Percentiles rank a stretch among this genome's conserved stretches.
Evolutionary conservation across 2,888 invertebrate species (phyloP).

Genomic region (Chalcis sispes): DNA sequence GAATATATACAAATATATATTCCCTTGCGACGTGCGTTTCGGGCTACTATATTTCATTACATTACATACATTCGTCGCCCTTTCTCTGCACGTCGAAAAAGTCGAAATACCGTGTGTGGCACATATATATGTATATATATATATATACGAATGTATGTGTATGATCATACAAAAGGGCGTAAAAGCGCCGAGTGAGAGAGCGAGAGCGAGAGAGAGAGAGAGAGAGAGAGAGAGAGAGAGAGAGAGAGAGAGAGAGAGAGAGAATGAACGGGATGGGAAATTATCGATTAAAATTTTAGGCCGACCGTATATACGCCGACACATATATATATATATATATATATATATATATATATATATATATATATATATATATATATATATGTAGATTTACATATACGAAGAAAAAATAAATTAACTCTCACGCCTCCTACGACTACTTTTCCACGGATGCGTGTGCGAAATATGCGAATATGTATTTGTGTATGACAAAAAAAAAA

Average conservation of each 20-base stretch:
- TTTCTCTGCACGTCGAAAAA: not conserved
- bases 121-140: not conserved
- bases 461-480: too few species aligned
- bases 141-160: not conserved
- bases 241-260: not conserved
- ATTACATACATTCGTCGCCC: conserved; percentile 23
- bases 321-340: too few species aligned
- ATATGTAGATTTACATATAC: too few species aligned
- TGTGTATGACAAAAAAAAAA: too few species aligned
- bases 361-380: too few species aligned
- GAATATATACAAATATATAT: not conserved
- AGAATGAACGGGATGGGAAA: not conserved
- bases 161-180: conserved; percentile 3
- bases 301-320: not conserved
- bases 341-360: too few species aligned
- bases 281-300: conserved; percentile 48
- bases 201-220: not conserved
- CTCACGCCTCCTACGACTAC: too few species aligned
- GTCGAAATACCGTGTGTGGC: conserved; percentile 17
- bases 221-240: not conserved
- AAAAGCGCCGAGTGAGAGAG: conserved; percentile 3
- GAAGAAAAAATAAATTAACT: too few species aligned
- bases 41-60: conserved; percentile 30
- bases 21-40: not conserved
- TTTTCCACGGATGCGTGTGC: too few species aligned